Percentiles rank a stretch among this genome's conserved stretches.
These are phyloP conservation scores for Metaphire vulgaris DNA, from an alignment of 1,140 invertebrate genomes.

Conservation along the genomic window DNA sequence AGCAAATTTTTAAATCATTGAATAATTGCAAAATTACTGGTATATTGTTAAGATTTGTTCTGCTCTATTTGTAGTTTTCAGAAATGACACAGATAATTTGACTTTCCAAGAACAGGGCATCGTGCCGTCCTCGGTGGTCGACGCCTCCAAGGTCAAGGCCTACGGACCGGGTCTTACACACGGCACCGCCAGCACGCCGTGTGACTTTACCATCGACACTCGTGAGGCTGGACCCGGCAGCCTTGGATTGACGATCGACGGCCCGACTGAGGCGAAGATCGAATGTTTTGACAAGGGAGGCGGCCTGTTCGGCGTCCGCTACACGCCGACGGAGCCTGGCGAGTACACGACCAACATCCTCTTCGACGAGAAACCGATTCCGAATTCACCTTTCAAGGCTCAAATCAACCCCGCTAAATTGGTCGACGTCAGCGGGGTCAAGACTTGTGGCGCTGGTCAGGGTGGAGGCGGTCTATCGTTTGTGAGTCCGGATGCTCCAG, in stretches of 20 bases:
- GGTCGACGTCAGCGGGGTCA: conserved; percentile 45
- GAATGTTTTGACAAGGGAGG: conserved; percentile 81
- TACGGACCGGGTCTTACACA: conserved; percentile 66
- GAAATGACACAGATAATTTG: no score
- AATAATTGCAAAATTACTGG: no score
- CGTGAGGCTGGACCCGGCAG: conserved; percentile 70
- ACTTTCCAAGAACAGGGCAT: no score
- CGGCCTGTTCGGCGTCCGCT: conserved; percentile 74
- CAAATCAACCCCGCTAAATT: conserved; percentile 28
- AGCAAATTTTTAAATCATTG: no score
- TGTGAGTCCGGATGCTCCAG: conserved; percentile 81
- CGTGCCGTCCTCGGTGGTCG: conserved; percentile 48
- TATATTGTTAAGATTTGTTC: no score
- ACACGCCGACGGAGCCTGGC: conserved; percentile 74
- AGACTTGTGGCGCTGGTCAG: conserved; percentile 69
- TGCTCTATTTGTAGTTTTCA: no score
- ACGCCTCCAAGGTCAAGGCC: conserved; percentile 73
- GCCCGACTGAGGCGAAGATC: conserved; percentile 62
- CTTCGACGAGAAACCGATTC: conserved; percentile 61
- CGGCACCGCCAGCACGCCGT: conserved; percentile 41
- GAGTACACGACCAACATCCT: conserved; percentile 85
- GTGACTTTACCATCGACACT: conserved; percentile 63
- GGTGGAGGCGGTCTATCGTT: conserved; percentile 76
- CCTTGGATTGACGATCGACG: conserved; percentile 34
- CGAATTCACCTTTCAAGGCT: conserved; percentile 46